Base-by-base conservation (phyloP, 2,888 invertebrate genomes). In the Epistrophe grossulariae region DNA sequence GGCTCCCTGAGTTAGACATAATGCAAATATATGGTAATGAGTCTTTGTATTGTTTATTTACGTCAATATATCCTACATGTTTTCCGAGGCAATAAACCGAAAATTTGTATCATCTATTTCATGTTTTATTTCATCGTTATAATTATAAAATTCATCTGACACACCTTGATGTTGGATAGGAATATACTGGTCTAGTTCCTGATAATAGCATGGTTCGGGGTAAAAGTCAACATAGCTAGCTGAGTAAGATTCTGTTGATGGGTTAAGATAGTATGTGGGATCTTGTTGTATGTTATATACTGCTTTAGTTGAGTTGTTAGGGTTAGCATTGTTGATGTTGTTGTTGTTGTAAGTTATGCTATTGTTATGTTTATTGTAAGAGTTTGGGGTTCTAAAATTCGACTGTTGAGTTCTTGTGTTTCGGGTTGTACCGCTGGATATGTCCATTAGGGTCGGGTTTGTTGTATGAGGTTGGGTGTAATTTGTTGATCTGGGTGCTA, bases 71-170 rank as follows among this genome's bases (percentile, higher is more conserved):
- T n/a, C 72, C 59, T 17, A 72, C 59, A 38, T 73, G 72, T 62
- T 73, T 45, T 73, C 73, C 73, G 73, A 73, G 72, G 73, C 60
- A 19, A 60, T 13, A 60, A 60, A 38, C 48, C 24, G 50, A 73
- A 73, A 73, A 62, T 73, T 62, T 60, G 35, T 15, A 5, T 43
- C 43, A 43, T 43, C 43, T 43, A 43, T 43, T 43, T 43, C 15
- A 15, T 43, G 13, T 2, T 43, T 43, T 43, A 4, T 31, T 6
- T 59, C 35, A 10, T 35, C 10, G 15, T 17, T 11, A 24, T 13
- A 28, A 17, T 59, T 59, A 38, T 59, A 59, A 35, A 17, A 17
- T 59, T 17, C 52, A 24, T 60, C 15, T 4, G 28, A 6, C 17
- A 11, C 13, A 71, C 17, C 13, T 31, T 71, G 71, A 17, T 43